These are phyloP conservation scores for Geothlypis trichas DNA, from an alignment of 2,113 vertebrate species.

Conservation along the genomic window DNA sequence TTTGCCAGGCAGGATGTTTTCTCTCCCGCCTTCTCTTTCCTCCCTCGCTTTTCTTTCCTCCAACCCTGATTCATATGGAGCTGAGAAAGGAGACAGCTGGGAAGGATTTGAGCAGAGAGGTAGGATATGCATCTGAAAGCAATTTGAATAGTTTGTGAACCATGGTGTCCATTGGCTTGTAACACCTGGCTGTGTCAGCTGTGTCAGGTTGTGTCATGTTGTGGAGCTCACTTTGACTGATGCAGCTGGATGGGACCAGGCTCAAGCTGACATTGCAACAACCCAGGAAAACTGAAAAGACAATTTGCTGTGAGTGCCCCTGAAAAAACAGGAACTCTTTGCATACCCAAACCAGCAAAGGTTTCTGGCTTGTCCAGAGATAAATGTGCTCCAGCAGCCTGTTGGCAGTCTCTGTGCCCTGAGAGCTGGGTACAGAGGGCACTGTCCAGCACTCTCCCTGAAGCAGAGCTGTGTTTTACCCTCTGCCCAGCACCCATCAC, in stretches of 20 bases:
- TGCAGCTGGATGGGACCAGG: conserved; percentile 2
- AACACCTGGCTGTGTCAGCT: conserved; percentile 51
- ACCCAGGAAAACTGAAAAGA: not conserved
- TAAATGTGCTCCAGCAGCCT: not conserved
- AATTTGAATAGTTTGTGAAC: conserved; percentile 64
- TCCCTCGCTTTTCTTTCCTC: not conserved
- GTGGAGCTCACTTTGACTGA: conserved; percentile 54
- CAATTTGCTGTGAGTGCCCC: not conserved
- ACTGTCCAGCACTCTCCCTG: not conserved
- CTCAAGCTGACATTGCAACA: conserved; percentile 20
- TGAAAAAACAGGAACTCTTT: not conserved
- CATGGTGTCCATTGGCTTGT: conserved; percentile 52
- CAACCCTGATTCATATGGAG: not conserved
- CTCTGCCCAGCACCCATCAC: not conserved
- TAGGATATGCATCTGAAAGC: conserved; percentile 48
- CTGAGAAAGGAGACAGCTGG: conserved; percentile 37
- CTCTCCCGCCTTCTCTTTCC: not conserved
- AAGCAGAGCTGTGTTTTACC: not conserved
- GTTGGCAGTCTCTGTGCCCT: not conserved
- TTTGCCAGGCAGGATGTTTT: not conserved
- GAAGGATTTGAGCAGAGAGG: conserved; percentile 10
- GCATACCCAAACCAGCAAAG: not conserved
- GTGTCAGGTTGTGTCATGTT: conserved; percentile 48
- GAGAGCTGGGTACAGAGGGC: not conserved
- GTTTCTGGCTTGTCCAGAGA: not conserved